Evolutionary conservation across 2,888 invertebrate species (phyloP), one percentile per base, ranked within the genome.

Genomic region (Temnothorax ravouxi): DNA sequence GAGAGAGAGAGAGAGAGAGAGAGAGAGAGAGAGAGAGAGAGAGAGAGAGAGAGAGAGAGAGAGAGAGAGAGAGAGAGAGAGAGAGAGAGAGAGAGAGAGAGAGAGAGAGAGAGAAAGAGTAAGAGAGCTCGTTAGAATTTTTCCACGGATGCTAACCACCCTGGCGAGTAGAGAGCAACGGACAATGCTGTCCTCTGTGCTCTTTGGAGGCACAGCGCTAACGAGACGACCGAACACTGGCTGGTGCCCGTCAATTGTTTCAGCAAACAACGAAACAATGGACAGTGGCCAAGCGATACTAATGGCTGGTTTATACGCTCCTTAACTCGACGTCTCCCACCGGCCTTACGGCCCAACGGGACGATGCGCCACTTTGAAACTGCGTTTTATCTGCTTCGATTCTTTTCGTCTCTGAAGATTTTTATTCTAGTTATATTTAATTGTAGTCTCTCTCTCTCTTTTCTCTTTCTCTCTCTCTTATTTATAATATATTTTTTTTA

Each of bases 241-340:
- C 90, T 90, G 92, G 93, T 91, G 92, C 92, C 94, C 94, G 95
- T 94, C 94, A 94, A 95, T 95, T 95, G 94, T 94, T 94, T 94
- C 93, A 92, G 92, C 92, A 87, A 87, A 87, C 87, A 87, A 87
- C 91, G 92, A 92, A 93, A 93, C 93, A 93, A 93, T 93, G 93
- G 93, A 93, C 93, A 92, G 93, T 91, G 91, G 87, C 88, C 87
- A 66, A 83, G 83, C 92, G 92, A 92, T 94, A 94, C 94, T 94
- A 89, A 89, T 89, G 89, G 89, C 71, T 94, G 94, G 94, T 93
- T 94, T 94, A 94, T 93, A 92, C 93, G 92, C 92, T 92, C 92
- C 93, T 93, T 89, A 89, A 89, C 87, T 89, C 85, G 89, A 67
- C 88, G 82, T 76, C 85, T 88, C 85, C 83, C 88, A 87, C 79